Base-by-base conservation (phyloP, 2,113 vertebrate species). In the Microtus montanus region DNA sequence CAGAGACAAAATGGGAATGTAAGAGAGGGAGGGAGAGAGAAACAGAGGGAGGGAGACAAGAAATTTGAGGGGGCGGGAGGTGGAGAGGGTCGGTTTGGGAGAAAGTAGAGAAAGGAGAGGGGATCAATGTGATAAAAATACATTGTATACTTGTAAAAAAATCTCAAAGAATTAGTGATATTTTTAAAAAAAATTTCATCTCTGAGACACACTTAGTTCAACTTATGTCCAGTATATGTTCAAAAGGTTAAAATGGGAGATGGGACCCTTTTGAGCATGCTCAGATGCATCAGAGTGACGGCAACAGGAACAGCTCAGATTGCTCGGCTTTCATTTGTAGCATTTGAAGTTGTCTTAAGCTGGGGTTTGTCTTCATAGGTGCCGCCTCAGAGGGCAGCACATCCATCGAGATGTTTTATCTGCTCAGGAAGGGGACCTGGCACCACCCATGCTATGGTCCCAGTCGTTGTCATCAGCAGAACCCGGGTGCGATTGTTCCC, bases 401-500 rank as follows among this genome's bases (percentile, higher is more conserved):
- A 1, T 70, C 17, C 64, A 17, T 15, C 15, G 17, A 73, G 24
- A 24, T 58, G 44, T 28, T 49, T 0, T 11, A 1, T 14, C 17
- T 63, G 15, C 20, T 19, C n/a, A 44, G 71, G 64, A 33, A 12
- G 61, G 41, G 3, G 5, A 35, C 14, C 5, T 3, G 71, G 58
- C 5, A 7, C 47, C n/a, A 0, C 15, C 9, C 12, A 10, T 14
- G 1, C 7, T 28, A 30, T 28, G 35, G 87, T 24, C 47, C 20
- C 7, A 1, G 2, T 28, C 4, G 0, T 33, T 5, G 0, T 30
- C 26, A 11, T 66, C 74, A 71, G 38, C 12, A 4, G 41, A 75
- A 54, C 14, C 20, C 64, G n/a, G 49, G 44, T 4, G 1, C 10
- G 0, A 35, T 5, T 9, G 38, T 73, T 49, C 49, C 79, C 19